phyloP scores from a whole-genome alignment of 2,888 invertebrate species.

The Ophonus ardosiacus region DNA sequence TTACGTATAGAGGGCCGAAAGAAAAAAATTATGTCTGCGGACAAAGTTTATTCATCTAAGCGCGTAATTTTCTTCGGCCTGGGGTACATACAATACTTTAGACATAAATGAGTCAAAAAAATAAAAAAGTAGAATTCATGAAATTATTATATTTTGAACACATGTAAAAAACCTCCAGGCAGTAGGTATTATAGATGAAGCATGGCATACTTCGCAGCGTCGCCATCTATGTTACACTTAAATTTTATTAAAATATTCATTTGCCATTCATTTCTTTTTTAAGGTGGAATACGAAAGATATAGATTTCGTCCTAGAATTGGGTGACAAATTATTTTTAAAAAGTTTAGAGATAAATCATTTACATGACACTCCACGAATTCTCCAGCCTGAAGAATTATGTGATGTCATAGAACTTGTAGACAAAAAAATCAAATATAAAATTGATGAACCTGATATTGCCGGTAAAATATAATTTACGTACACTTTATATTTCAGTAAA shows the following conservation, averaged over 20 bases:
- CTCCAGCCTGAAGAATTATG: constrained; percentile 76
- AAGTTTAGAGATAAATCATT: constrained; percentile 70
- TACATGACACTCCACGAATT: constrained; percentile 70
- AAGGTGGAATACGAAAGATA: constrained; percentile 79
- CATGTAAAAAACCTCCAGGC: no score
- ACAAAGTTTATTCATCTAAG: no score
- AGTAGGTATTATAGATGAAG: no score
- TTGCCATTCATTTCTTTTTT: background rate
- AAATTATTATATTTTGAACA: no score
- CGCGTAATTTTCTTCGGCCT: no score
- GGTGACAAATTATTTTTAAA: constrained; percentile 77
- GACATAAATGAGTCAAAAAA: no score
- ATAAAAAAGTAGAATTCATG: no score
- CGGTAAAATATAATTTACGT: constrained; percentile 23
- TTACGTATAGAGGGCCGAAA: no score
- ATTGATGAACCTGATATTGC: constrained; percentile 72
- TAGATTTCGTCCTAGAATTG: constrained; percentile 79
- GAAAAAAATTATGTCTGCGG: no score
- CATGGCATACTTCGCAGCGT: no score
- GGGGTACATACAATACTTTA: no score
- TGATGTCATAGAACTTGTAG: constrained; percentile 76
- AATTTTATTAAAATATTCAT: background rate
- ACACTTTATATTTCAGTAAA: background rate
- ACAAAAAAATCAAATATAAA: constrained; percentile 74
- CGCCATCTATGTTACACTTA: background rate